Percentiles rank a stretch among this genome's conserved stretches.
Conservation (phyloP, 1,140 invertebrate genomes). For the Heliothis subflexa region DNA sequence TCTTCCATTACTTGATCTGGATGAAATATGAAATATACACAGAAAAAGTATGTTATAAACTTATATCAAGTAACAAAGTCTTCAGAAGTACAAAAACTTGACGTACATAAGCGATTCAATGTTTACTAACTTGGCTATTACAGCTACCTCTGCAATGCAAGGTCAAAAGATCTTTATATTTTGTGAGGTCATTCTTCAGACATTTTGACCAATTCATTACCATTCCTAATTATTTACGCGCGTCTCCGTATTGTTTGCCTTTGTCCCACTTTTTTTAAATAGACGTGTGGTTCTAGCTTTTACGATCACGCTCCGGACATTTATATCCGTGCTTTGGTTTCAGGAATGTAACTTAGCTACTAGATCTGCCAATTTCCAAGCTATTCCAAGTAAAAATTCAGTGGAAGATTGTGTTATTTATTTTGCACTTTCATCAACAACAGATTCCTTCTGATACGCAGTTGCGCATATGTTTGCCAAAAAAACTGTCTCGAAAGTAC, state of each 20-base stretch:
- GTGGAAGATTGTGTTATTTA: too few species aligned
- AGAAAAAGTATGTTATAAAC: too few species aligned
- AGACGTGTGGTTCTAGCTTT: neutral
- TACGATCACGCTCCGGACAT: neutral
- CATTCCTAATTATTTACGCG: conserved; percentile 33
- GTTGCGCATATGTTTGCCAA: too few species aligned
- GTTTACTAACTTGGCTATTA: neutral
- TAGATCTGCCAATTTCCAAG: too few species aligned
- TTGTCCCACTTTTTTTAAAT: conserved; percentile 27
- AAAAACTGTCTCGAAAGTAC: too few species aligned
- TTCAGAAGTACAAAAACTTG: neutral
- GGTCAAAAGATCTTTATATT: conserved; percentile 11
- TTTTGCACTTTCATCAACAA: too few species aligned
- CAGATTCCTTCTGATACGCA: too few species aligned
- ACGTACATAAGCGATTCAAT: neutral
- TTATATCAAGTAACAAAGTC: too few species aligned
- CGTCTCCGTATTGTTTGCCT: conserved; percentile 19
- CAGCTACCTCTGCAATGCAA: neutral
- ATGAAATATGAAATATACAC: too few species aligned
- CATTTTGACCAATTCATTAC: conserved; percentile 38
- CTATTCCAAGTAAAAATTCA: too few species aligned
- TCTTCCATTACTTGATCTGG: too few species aligned
- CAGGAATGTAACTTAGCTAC: too few species aligned
- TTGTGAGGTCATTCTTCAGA: conserved; percentile 21
- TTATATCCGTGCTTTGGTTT: neutral